A percentile compares a stretch with the other conserved stretches of the same genome.
Conservation (phyloP, 2,797 vertebrate species). For the Chaetodon trifasciatus region DNA sequence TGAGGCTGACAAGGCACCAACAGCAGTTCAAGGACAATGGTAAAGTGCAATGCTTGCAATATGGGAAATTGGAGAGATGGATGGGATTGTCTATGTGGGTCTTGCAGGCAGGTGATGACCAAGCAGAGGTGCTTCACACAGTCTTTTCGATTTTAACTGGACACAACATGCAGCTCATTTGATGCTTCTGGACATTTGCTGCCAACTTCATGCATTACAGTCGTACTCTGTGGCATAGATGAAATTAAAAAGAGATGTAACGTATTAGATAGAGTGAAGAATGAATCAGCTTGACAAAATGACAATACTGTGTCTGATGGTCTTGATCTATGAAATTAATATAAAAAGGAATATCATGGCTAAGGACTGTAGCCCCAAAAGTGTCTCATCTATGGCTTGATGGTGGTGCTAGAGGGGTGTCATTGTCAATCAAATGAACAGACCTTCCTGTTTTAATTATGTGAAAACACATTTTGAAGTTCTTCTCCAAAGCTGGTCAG, state of each 20-base stretch:
- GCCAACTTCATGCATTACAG: background rate
- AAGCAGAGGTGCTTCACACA: background rate
- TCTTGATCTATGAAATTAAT: too few relatives aligned
- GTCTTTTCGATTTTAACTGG: too few relatives aligned
- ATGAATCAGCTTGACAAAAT: background rate
- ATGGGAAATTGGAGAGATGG: background rate
- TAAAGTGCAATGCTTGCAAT: background rate
- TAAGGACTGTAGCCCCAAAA: background rate
- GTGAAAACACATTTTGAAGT: too few relatives aligned
- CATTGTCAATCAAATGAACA: too few relatives aligned
- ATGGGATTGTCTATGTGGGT: slow-evolving; percentile 9
- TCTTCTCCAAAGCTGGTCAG: too few relatives aligned
- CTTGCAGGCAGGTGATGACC: slow-evolving; percentile 9
- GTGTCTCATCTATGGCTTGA: background rate
- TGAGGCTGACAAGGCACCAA: slow-evolving; percentile 9
- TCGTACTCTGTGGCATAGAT: background rate
- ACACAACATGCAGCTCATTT: background rate
- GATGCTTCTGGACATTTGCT: background rate
- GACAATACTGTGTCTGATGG: background rate
- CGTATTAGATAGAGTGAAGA: background rate
- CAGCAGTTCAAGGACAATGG: slow-evolving; percentile 36
- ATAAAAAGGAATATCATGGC: too few relatives aligned
- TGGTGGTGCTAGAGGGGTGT: background rate
- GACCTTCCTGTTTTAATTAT: too few relatives aligned
- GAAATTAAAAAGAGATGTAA: background rate